Conservation (phyloP, 2,113 vertebrate genomes). For the Ornithorhynchus anatinus region DNA sequence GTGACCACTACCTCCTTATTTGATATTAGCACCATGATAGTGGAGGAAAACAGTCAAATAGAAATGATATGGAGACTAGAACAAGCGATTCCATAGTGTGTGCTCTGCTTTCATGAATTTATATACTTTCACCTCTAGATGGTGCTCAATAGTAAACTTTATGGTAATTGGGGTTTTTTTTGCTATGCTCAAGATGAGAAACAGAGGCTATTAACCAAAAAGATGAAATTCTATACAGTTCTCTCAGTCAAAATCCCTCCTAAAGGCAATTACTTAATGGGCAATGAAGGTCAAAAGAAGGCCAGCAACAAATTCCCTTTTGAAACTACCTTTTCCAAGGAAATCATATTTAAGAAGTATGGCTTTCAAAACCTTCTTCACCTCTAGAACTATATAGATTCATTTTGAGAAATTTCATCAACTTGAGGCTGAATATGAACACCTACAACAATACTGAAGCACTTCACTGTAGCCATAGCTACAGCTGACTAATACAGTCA, state of each 20-base stretch:
- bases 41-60: too few relatives aligned
- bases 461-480: background rate
- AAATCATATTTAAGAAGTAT: rapidly evolving
- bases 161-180: background rate
- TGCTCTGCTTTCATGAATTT: constrained; percentile 7
- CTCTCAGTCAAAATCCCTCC: too few relatives aligned
- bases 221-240: background rate
- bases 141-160: constrained; percentile 60
- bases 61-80: too few relatives aligned
- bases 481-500: rapidly evolving
- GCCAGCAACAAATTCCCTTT: background rate
- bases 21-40: too few relatives aligned
- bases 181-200: background rate
- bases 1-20: too few relatives aligned
- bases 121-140: constrained; percentile 51
- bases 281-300: background rate
- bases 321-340: background rate
- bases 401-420: background rate
- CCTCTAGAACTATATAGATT: rapidly evolving
- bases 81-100: too few relatives aligned
- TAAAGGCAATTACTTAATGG: background rate
- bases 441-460: background rate
- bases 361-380: background rate
- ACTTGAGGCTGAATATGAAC: background rate
- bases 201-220: background rate